These are phyloP conservation scores for Phylloscopus trochiloides DNA, from an alignment of 2,113 vertebrate genomes.

Conservation along the genomic window DNA sequence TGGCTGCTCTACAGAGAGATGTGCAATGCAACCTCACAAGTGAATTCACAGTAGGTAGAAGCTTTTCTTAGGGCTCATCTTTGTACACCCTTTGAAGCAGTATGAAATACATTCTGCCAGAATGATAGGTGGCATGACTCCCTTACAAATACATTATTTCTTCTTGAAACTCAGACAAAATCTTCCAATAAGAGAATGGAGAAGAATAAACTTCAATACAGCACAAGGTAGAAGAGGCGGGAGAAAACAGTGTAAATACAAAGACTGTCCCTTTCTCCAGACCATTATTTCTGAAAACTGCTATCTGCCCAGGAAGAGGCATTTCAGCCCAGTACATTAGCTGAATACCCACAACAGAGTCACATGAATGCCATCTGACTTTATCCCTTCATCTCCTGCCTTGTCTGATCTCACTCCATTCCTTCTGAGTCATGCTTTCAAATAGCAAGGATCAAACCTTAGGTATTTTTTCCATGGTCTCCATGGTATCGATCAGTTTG, in stretches of 20 bases:
- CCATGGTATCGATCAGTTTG: not conserved
- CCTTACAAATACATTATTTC: not conserved
- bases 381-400: not conserved
- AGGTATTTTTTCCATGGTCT: not conserved
- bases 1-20: not conserved
- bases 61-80: not conserved
- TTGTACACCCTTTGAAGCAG: not conserved
- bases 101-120: not conserved
- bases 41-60: not conserved
- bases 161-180: not conserved
- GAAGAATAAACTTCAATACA: not conserved
- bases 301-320: not conserved
- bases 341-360: not conserved
- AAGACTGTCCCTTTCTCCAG: not conserved
- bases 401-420: not conserved
- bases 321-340: not conserved
- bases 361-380: not conserved
- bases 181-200: not conserved
- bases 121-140: accelerated
- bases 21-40: not conserved
- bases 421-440: not conserved
- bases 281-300: not conserved
- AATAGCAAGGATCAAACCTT: not conserved
- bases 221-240: not conserved
- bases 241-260: not conserved